Evolutionary conservation across 2,888 invertebrate genomes (phyloP).

Genomic region (Blastobasis lacticolella): DNA sequence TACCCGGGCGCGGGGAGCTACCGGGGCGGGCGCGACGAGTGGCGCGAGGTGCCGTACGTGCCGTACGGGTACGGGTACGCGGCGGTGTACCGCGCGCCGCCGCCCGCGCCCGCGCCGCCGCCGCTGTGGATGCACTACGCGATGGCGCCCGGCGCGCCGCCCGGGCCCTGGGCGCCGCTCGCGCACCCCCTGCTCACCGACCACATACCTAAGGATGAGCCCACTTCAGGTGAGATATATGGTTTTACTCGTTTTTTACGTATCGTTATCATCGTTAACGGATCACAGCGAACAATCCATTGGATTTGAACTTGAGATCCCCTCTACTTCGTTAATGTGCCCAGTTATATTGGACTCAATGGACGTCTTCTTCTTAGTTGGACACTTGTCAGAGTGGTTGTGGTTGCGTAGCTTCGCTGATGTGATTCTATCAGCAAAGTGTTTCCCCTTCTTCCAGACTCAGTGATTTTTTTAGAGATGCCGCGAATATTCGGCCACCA

Average conservation of each 20-base stretch:
- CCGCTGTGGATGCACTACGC: conserved; percentile 67
- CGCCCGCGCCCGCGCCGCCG: conserved; percentile 25
- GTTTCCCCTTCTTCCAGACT: too few relatives aligned
- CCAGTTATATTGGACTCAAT: too few relatives aligned
- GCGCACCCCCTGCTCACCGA: conserved; percentile 62
- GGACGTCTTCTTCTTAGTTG: too few relatives aligned
- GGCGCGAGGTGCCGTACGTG: conserved; percentile 52
- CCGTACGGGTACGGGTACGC: conserved; percentile 57
- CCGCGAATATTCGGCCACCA: too few relatives aligned
- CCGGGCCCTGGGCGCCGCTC: conserved; percentile 71
- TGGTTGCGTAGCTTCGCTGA: too few relatives aligned
- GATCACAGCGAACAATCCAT: too few relatives aligned
- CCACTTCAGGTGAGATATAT: conserved; percentile 71
- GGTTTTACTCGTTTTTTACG: background rate
- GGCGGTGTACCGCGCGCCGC: conserved; percentile 51
- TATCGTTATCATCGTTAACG: too few relatives aligned
- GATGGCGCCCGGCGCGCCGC: conserved; percentile 54
- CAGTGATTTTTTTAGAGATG: too few relatives aligned
- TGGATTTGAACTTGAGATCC: too few relatives aligned
- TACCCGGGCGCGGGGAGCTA: conserved; percentile 17
- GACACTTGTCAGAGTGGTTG: too few relatives aligned
- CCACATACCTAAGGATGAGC: conserved; percentile 73
- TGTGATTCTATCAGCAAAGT: too few relatives aligned
- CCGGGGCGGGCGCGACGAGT: conserved; percentile 34
- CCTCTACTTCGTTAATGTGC: too few relatives aligned